phyloP scores from a whole-genome alignment of 2,888 invertebrate species.

The Holacanthella duospinosa region DNA sequence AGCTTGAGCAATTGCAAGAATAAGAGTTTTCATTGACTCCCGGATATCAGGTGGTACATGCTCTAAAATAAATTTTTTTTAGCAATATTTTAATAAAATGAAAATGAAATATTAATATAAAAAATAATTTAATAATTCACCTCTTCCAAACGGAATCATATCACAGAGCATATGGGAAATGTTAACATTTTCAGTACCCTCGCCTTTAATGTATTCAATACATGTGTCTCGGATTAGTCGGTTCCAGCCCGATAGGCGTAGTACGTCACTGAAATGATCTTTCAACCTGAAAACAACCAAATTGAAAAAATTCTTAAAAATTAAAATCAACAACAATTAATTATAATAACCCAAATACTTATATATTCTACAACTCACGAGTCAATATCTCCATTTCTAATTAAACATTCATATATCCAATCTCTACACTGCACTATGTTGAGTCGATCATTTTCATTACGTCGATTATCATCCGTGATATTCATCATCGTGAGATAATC shows the following conservation, averaged over 20 bases:
- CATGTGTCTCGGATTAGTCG: background rate
- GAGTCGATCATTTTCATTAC: too few species aligned
- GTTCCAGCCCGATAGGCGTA: background rate
- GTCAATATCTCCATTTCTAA: too few species aligned
- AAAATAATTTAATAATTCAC: conserved; percentile 4
- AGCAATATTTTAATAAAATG: background rate
- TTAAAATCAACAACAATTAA: too few species aligned
- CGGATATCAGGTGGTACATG: background rate
- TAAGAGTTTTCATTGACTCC: background rate
- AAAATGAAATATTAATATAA: background rate
- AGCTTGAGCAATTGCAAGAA: background rate
- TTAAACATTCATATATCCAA: background rate
- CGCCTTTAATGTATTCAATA: background rate
- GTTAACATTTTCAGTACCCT: background rate
- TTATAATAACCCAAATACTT: too few species aligned
- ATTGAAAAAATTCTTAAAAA: too few species aligned
- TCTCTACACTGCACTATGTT: background rate
- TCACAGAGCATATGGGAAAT: background rate
- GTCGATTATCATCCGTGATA: too few species aligned
- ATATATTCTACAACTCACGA: too few species aligned
- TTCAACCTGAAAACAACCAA: background rate
- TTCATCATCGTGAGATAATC: too few species aligned
- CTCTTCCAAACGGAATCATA: conserved; percentile 1
- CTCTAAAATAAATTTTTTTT: background rate
- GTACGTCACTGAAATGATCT: background rate